Evolutionary conservation across 2,888 invertebrate genomes (phyloP).

Genomic region (Apamea epomidion): DNA sequence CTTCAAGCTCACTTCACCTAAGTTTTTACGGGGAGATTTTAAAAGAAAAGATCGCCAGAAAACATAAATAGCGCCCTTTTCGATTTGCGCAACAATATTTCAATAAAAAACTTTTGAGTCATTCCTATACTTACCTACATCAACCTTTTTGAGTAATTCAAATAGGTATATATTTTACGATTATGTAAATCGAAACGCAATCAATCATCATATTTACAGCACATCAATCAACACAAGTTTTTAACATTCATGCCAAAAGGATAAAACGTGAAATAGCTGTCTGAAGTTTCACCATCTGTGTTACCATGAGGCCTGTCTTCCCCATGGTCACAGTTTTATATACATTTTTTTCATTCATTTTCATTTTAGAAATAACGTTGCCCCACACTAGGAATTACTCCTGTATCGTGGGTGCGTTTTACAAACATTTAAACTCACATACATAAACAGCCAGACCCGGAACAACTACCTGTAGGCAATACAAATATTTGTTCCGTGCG

Average conservation of each 20-base stretch:
- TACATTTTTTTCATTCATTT: too few relatives aligned
- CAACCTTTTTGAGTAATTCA: slow-evolving; percentile 5
- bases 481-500: too few relatives aligned
- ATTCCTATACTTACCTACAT: not conserved
- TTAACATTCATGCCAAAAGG: slow-evolving; percentile 47
- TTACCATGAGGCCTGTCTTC: not conserved
- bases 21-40: too few relatives aligned
- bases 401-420: too few relatives aligned
- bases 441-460: too few relatives aligned
- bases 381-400: too few relatives aligned
- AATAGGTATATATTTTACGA: slow-evolving; percentile 26
- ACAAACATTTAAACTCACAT: too few relatives aligned
- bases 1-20: too few relatives aligned
- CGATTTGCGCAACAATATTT: not conserved
- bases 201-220: slow-evolving; percentile 45
- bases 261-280: slow-evolving; percentile 5
- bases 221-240: slow-evolving; percentile 50
- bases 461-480: too few relatives aligned
- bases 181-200: slow-evolving; percentile 25
- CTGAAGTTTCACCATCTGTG: not conserved
- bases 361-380: too few relatives aligned
- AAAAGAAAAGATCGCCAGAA: too few relatives aligned
- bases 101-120: not conserved
- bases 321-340: not conserved
- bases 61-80: too few relatives aligned